Evolutionary conservation across 1,140 invertebrate species (phyloP), one percentile per base, ranked within the genome.

Genomic region (Bombus balteatus): DNA sequence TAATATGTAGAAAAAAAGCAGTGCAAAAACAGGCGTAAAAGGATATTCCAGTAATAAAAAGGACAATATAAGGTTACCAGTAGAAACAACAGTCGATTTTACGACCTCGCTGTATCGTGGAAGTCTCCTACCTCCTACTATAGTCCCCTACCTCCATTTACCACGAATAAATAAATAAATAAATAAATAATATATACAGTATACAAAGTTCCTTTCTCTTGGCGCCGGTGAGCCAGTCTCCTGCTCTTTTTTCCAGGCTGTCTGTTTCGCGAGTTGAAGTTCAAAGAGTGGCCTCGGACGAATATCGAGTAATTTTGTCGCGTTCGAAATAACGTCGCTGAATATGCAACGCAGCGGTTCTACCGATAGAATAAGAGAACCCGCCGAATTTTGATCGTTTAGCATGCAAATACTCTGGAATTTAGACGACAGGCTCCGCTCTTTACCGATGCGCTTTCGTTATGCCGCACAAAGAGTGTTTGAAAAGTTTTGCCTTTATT

Each of bases 281-380:
- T 90, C 89, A 89, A 85, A 89, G 68, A 57, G 57, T 41, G 43
- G 25, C 32, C 28, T n/a, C n/a, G 66, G 43, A 76, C 65, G 81
- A 89, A 82, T 84, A 68, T 86, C 86, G 73, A 82, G 79, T 89
- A 89, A 87, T 89, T 87, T 84, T 68, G 85, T 72, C 70, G 79
- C 80, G 74, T 74, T 79, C 81, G 76, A 80, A 85, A 85, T 85
- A 85, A 85, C 83, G 83, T 65, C 28, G 66, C 68, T 85, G 83
- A 79, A 85, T 85, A 70, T 75, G 71, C 84, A 86, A 86, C 78
- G 79, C 79, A 86, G 68, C 84, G 47, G 75, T 70, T 59, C 47
- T n/a, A 32, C 43, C 47, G 43, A 25, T 70, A 57, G 75, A 78
- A 78, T 83, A 83, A 83, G 81, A n/a, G 82, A 65, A 70, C 39